Conservation (phyloP, 2,797 vertebrate species). For the Mastacembelus armatus region DNA sequence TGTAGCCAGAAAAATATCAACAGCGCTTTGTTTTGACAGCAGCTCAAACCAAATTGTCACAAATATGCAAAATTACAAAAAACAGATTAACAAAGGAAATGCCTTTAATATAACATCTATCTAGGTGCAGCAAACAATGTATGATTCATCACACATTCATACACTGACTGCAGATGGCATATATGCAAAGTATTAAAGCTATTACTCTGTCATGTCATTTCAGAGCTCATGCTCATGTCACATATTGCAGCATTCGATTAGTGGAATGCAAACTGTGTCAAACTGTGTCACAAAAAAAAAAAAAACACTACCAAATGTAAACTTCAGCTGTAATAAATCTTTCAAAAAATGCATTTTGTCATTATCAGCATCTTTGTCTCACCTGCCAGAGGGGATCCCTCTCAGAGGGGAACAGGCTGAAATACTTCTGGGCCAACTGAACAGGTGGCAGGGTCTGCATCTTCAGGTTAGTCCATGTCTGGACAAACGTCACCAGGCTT, state of each 20-base stretch:
- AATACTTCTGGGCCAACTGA: constrained; percentile 97
- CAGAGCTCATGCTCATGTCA: not conserved
- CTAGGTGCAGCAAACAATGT: not conserved
- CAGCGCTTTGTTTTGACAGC: constrained; percentile 30
- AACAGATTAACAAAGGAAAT: not conserved
- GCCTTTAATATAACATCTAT: constrained; percentile 10
- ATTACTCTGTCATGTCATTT: too few species aligned
- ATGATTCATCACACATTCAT: not conserved
- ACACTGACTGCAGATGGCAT: not conserved
- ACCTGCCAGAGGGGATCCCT: constrained; percentile 99
- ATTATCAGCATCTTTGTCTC: constrained; percentile 5
- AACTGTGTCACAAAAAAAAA: too few species aligned
- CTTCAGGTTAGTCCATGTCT: constrained; percentile 97
- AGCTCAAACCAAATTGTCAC: not conserved
- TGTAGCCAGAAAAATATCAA: constrained; percentile 74
- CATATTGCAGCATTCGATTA: not conserved
- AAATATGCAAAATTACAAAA: constrained; percentile 2
- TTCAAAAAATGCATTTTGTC: too few species aligned
- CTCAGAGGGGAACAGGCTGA: constrained; percentile 98
- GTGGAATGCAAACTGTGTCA: not conserved
- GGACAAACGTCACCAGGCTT: constrained; percentile 93
- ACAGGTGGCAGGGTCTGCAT: constrained; percentile 95
- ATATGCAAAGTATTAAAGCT: not conserved
- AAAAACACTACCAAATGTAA: not conserved
- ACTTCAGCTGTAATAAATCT: too few species aligned